A percentile compares a stretch with the other conserved stretches of the same genome.
These are phyloP conservation scores for Mesorhabditis belari DNA, from an alignment of 2,888 invertebrate genomes.

Conservation along the genomic window DNA sequence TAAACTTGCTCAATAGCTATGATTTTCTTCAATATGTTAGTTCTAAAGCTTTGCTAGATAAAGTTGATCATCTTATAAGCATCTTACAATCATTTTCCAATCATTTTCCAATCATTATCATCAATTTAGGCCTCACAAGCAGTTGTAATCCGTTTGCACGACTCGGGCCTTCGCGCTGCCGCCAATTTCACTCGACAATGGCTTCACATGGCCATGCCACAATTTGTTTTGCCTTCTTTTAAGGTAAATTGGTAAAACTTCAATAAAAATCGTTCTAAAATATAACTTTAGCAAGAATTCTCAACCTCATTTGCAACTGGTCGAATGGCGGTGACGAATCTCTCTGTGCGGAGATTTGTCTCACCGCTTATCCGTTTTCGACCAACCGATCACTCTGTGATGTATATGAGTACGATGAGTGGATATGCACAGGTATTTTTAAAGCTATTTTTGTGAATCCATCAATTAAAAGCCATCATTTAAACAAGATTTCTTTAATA, in stretches of 20 bases:
- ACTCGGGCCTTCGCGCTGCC: slow-evolving; percentile 40
- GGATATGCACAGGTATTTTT: slow-evolving; percentile 41
- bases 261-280: no score
- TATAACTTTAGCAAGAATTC: slow-evolving; percentile 31
- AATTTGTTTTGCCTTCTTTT: slow-evolving; percentile 37
- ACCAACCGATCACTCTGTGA: slow-evolving; percentile 39
- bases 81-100: no score
- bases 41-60: no score
- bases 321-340: slow-evolving; percentile 35
- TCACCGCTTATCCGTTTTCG: slow-evolving; percentile 44
- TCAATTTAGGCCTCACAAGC: neutral
- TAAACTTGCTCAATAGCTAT: no score
- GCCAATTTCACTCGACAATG: slow-evolving; percentile 48
- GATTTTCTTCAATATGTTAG: no score
- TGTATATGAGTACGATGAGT: slow-evolving; percentile 45
- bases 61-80: no score
- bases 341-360: slow-evolving; percentile 33
- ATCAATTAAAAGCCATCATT: no score
- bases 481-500: no score
- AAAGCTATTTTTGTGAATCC: no score
- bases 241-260: slow-evolving; percentile 11
- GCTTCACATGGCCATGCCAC: slow-evolving; percentile 40
- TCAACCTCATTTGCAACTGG: slow-evolving; percentile 41
- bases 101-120: no score
- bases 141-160: slow-evolving; percentile 28